Conservation (phyloP, 2,888 invertebrate species). For the Entomobrya proxima region DNA sequence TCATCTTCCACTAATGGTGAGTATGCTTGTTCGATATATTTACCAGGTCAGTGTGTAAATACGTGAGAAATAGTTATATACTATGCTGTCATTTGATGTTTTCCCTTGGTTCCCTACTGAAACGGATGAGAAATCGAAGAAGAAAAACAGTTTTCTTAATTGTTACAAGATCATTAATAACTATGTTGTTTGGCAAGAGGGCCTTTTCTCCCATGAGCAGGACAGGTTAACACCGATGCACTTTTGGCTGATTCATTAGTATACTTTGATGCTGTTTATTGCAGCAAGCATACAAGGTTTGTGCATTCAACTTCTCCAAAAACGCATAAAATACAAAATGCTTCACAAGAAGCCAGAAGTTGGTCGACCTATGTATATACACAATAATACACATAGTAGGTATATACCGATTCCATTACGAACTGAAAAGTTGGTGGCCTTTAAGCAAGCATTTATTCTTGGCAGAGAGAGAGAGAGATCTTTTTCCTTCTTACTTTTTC, state of each 20-base stretch:
- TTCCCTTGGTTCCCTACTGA: constrained; percentile 11
- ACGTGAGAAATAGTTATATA: too few species aligned
- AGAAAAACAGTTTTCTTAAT: constrained; percentile 47
- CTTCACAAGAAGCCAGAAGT: too few species aligned
- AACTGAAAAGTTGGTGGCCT: too few species aligned
- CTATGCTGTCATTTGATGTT: not conserved
- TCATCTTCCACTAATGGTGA: constrained; percentile 73
- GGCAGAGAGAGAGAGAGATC: too few species aligned
- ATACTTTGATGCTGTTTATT: not conserved
- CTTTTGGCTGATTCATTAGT: constrained; percentile 39
- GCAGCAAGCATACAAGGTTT: not conserved
- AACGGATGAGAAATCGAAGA: constrained; percentile 35
- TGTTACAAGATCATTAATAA: constrained; percentile 64
- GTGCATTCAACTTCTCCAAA: not conserved
- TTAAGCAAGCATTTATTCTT: too few species aligned
- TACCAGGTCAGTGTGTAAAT: too few species aligned
- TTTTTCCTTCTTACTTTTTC: constrained; percentile 35
- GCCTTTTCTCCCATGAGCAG: constrained; percentile 15
- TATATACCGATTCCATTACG: not conserved
- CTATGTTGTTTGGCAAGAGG: constrained; percentile 7
- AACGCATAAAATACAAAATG: too few species aligned
- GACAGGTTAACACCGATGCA: constrained; percentile 42
- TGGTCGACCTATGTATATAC: not conserved
- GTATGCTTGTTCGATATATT: too few species aligned
- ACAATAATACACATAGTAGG: not conserved